These are phyloP conservation scores for Neotoxoptera formosana DNA, from an alignment of 1,140 invertebrate genomes.

Conservation along the genomic window DNA sequence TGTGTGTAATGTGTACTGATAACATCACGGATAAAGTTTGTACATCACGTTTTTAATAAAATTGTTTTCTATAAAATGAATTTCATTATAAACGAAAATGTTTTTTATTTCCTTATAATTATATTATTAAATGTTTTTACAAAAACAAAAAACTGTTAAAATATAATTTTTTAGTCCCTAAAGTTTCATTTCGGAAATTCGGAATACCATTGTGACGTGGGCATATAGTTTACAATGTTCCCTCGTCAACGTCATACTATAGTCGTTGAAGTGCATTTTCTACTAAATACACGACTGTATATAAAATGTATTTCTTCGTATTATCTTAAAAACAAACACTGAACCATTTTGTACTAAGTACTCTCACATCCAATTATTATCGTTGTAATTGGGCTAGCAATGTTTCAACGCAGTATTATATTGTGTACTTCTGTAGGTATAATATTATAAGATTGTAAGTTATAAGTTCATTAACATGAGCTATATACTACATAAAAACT, in stretches of 20 bases:
- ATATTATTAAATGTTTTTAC: not conserved
- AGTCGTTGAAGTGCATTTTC: conserved; percentile 25
- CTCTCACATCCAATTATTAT: not conserved
- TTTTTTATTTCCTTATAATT: not conserved
- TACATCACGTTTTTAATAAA: not conserved
- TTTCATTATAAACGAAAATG: not conserved
- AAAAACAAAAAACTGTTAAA: not conserved
- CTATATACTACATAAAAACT: too few relatives aligned
- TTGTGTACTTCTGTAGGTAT: too few relatives aligned
- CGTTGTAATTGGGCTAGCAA: too few relatives aligned
- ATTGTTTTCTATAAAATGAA: not conserved
- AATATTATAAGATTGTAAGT: too few relatives aligned
- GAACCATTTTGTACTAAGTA: not conserved
- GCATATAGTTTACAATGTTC: conserved; percentile 4
- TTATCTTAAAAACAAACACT: not conserved
- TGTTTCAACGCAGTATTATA: too few relatives aligned
- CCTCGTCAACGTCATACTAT: conserved; percentile 41
- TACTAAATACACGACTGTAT: not conserved
- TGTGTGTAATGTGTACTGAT: not conserved
- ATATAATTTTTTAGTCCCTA: conserved; percentile 4
- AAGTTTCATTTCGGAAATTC: not conserved
- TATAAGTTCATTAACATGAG: too few relatives aligned
- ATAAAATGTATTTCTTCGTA: not conserved
- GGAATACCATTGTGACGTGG: conserved; percentile 9
- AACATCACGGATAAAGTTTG: not conserved